Evolutionary conservation across 2,113 vertebrate species (phyloP).

Genomic region (Arothron firmamentum): DNA sequence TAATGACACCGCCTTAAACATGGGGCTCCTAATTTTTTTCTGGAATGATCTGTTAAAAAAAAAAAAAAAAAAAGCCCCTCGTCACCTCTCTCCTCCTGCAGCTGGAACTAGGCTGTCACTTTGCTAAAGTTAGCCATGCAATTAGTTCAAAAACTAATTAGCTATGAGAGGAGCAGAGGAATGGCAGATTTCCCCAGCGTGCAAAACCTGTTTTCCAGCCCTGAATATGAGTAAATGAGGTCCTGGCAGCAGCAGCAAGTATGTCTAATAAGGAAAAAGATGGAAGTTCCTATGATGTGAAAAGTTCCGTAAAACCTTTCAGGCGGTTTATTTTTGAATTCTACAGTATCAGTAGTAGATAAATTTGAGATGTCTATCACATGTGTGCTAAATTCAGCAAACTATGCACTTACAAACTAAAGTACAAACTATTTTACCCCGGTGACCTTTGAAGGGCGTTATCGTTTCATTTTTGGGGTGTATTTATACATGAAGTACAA

Average conservation of each 20-base stretch:
- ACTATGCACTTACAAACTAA: too few relatives aligned
- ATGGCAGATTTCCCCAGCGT: slow-evolving; percentile 62
- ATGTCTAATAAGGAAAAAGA: slow-evolving; percentile 17
- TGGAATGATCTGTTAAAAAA: slow-evolving; percentile 45
- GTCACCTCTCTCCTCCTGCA: slow-evolving; percentile 25
- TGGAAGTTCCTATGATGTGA: neutral
- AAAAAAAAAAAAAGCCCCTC: slow-evolving; percentile 25
- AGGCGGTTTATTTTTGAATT: too few relatives aligned
- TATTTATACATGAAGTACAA: too few relatives aligned
- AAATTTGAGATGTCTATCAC: too few relatives aligned
- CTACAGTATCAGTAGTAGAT: too few relatives aligned
- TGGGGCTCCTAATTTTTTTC: slow-evolving; percentile 8
- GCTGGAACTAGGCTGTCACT: slow-evolving; percentile 65
- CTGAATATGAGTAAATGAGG: slow-evolving; percentile 57
- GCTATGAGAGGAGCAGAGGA: slow-evolving; percentile 62
- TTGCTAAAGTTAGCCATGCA: slow-evolving; percentile 75
- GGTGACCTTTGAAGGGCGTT: too few relatives aligned
- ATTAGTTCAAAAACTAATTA: slow-evolving; percentile 78
- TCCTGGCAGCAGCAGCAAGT: slow-evolving; percentile 41
- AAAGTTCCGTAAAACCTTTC: too few relatives aligned
- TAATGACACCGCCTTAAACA: neutral
- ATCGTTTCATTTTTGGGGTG: too few relatives aligned
- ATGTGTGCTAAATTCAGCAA: too few relatives aligned
- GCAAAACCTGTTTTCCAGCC: slow-evolving; percentile 53
- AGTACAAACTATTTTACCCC: too few relatives aligned